Base-by-base conservation (phyloP, 2,888 invertebrate genomes). In the Branchellion lobata region DNA sequence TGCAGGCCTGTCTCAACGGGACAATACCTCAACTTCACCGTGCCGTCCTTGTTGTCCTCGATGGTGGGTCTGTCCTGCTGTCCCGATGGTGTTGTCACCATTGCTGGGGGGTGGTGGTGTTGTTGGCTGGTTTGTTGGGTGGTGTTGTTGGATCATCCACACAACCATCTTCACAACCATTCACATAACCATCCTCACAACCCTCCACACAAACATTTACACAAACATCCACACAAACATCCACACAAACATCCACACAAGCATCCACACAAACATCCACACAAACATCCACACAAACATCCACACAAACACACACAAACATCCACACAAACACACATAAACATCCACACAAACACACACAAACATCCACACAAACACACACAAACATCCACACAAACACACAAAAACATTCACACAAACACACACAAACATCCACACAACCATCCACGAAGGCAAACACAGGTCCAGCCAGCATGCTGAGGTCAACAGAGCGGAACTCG, bases 21-120 rank as follows among this genome's bases (percentile, higher is more conserved):
- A 84, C 96, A 96, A 88, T 96, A 97, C 86, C 93, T 93, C 86
- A 97, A 92, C 85, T 94, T 94, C 83, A 97, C 95, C 0, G 96
- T 96, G 78, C 97, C 97, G 89, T 98, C 96, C 81, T 92, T 92
- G 89, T 98, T 97, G 89, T 94, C 94, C 80, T 92, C 91, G 84
- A 97, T 94, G 83, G 85, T 85, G 1, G 88, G 88, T 78, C 85
- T 85, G 88, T 95, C 95, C 75, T 92, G 89, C 87, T 93, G 92
- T 87, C 96, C 96, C 87, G 94, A 95, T 83, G 97, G 97, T 94
- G 95, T 96, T 89, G 92, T 95, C 81, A 97, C 92, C 90, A 94
- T 93, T 86, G 96, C 96, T 96, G 89, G 21, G n/a, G 18, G 18
- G 18, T 14, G 8, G 47, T 47, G 47, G 18, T 14, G 47, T 47